Conservation (phyloP, 64 coral and sea anemone species). For the Exaiptasia diaphana region DNA sequence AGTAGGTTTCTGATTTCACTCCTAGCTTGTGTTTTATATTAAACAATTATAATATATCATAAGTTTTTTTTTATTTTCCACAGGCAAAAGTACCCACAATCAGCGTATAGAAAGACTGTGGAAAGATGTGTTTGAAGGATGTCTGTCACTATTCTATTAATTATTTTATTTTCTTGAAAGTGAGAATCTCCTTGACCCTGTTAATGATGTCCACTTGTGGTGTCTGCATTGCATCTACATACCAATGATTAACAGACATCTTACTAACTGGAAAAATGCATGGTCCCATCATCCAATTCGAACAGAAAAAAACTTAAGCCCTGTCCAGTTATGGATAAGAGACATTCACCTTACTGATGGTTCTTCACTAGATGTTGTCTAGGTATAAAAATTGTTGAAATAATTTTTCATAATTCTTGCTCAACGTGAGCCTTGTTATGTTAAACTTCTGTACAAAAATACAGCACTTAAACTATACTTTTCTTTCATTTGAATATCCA, state of each 20-base stretch:
- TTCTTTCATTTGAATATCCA: no score
- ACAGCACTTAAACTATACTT: no score
- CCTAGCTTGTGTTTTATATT: no score
- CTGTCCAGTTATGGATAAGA: conserved; percentile 56
- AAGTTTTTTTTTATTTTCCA: background rate
- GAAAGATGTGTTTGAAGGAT: conserved; percentile 57
- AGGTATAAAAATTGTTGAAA: no score
- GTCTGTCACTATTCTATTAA: conserved; percentile 37
- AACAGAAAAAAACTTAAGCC: conserved; percentile 51
- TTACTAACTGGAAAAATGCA: conserved; percentile 60
- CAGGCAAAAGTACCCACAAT: conserved; percentile 63
- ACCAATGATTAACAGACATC: conserved; percentile 53
- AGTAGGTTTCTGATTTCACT: no score
- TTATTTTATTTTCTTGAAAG: conserved; percentile 48
- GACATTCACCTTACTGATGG: conserved; percentile 10
- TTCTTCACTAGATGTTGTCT: background rate
- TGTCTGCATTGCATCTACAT: conserved; percentile 61
- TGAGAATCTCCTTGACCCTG: conserved; percentile 13
- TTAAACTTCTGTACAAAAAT: no score
- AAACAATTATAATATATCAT: background rate
- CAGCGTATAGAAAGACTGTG: conserved; percentile 61
- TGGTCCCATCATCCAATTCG: conserved; percentile 58
- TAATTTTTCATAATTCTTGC: background rate
- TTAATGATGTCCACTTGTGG: conserved; percentile 65
- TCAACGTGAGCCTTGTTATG: no score